A percentile compares a stretch with the other conserved stretches of the same genome.
phyloP scores from a whole-genome alignment of 2,113 vertebrate species.

The Isurus oxyrinchus region DNA sequence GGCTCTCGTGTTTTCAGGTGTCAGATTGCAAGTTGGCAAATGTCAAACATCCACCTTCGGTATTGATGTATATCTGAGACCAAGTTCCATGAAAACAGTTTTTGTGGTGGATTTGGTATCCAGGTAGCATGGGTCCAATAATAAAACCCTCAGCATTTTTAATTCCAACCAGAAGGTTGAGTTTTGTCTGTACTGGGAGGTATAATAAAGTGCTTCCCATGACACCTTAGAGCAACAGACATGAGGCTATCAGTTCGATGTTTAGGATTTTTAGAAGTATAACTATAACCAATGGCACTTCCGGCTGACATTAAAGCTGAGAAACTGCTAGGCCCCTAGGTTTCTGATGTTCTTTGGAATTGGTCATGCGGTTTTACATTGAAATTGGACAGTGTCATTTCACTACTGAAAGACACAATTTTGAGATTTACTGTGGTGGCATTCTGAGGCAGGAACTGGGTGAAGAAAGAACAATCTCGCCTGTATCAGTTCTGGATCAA shows the following conservation, averaged over 20 bases:
- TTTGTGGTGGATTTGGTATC: not conserved
- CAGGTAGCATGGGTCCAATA: not conserved
- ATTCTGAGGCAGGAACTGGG: not conserved
- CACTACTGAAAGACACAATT: not conserved
- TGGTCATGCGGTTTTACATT: not conserved
- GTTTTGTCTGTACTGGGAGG: no score
- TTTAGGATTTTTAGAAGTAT: not conserved
- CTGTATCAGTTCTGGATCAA: not conserved
- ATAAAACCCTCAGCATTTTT: no score
- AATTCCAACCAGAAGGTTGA: no score
- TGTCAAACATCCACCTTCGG: not conserved
- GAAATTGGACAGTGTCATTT: not conserved
- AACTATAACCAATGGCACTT: not conserved
- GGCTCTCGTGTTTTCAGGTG: not conserved
- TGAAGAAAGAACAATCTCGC: not conserved
- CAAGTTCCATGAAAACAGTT: not conserved
- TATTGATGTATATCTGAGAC: not conserved
- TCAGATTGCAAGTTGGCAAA: not conserved
- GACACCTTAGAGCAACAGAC: no score
- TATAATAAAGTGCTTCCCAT: no score
- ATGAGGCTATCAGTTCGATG: no score
- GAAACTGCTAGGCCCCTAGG: not conserved
- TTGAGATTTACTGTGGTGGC: not conserved
- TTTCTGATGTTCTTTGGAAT: not conserved
- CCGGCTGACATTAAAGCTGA: no score